Evolutionary conservation across 2,888 invertebrate genomes (phyloP), one percentile per base, ranked within the genome.

Genomic region (Lottia gigantea): DNA sequence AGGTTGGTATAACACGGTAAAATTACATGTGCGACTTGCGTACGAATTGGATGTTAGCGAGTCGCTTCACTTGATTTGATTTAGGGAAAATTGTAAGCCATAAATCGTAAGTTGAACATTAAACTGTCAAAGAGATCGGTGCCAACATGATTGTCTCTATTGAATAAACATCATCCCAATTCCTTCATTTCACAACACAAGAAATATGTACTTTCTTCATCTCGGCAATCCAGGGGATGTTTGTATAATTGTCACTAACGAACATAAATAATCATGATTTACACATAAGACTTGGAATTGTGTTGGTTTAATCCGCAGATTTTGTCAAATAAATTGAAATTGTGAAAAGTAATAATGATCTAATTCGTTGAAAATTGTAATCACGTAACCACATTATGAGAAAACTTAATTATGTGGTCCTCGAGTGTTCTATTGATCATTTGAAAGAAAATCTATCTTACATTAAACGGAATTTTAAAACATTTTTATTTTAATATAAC

Each of bases 111-210:
- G 31, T 19, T 49, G 45, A 45, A 49, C 69, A 69, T 69, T 64
- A 69, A 69, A 65, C 64, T 64, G 69, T 69, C 69, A 69, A 26
- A 62, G 64, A 55, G 55, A 46, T 55, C 31, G 65, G 46, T 46
- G 69, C 46, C 47, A 64, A 69, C 69, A 69, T 64, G 69, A 69
- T 69, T 65, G 69, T 69, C 64, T 65, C 69, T 40, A 69, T 69
- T 55, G 65, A 69, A 69, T 55, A 69, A 69, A 69, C 69, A 69
- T 69, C 65, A 69, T 40, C 31, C 64, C 47, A 61, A 65, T 69
- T 69, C 40, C 65, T 69, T 69, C 64, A 64, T 61, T 64, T 49
- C 23, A 25, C 47, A 45, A 69, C 65, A 65, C 64, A 62, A 55
- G 55, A 55, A 55, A 55, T 55, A 55, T 55, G 55, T 55, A 55